Conservation (phyloP, 1,140 invertebrate species). For the Drosophila paulistorum region DNA sequence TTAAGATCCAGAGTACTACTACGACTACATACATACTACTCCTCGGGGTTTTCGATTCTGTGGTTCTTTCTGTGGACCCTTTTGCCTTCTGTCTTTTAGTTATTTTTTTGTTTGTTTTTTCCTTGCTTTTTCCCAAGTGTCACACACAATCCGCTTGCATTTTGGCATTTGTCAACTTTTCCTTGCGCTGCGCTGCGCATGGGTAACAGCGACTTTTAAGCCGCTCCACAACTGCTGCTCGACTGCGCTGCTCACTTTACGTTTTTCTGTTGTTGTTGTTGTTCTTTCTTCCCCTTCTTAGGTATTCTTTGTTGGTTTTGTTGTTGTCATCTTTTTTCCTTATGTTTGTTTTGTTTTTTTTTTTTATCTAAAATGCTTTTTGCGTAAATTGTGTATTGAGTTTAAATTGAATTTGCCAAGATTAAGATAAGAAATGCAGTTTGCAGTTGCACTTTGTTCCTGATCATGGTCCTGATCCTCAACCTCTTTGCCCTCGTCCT, state of each 20-base stretch:
- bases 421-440: conserved; percentile 78
- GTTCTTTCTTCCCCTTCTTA: neutral
- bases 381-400: conserved; percentile 81
- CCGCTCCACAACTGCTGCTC: conserved; percentile 39
- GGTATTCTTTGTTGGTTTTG: conserved; percentile 18
- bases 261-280: neutral
- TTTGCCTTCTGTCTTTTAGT: no score
- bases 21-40: no score
- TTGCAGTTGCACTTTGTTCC: conserved; percentile 15
- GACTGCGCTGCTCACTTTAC: conserved; percentile 45
- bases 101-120: neutral
- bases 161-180: conserved; percentile 81
- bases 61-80: neutral
- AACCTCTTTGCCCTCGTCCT: neutral
- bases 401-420: conserved; percentile 80
- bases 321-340: conserved; percentile 37
- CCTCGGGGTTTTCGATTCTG: no score
- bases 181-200: conserved; percentile 60
- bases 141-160: conserved; percentile 80
- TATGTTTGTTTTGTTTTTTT: conserved; percentile 36
- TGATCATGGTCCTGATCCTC: neutral
- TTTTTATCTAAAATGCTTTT: conserved; percentile 80
- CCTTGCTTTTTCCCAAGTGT: conserved; percentile 59
- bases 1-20: conserved; percentile 18
- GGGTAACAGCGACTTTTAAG: conserved; percentile 66